Conservation (phyloP, 2,797 vertebrate genomes). For the Anguilla megastoma region DNA sequence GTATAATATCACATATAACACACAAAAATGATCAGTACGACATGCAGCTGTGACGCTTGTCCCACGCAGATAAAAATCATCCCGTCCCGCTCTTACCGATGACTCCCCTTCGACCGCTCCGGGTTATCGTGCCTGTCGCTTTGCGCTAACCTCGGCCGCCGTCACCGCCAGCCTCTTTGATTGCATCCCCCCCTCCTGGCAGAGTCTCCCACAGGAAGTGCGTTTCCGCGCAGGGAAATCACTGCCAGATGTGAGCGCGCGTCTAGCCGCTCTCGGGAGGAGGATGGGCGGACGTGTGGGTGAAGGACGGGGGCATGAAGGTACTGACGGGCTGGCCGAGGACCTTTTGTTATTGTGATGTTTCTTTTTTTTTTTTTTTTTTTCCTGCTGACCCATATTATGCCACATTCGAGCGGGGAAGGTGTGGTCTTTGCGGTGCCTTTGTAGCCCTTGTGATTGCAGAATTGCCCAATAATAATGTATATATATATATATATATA, state of each 20-base stretch:
- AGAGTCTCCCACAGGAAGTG: conserved; percentile 7
- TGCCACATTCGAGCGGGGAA: too few species aligned
- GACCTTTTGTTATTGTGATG: neutral
- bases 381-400: too few species aligned
- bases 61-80: neutral
- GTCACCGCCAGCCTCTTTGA: neutral
- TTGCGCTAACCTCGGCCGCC: neutral
- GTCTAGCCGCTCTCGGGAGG: neutral
- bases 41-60: neutral
- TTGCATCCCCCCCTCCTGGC: neutral
- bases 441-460: too few species aligned
- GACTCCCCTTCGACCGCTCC: neutral
- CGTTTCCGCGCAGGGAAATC: conserved; percentile 1
- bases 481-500: too few species aligned
- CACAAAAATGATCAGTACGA: neutral
- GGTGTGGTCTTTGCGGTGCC: too few species aligned
- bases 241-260: neutral
- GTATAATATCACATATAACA: neutral
- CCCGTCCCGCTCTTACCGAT: neutral
- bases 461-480: too few species aligned
- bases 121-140: neutral
- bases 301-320: neutral
- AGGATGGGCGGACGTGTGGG: neutral
- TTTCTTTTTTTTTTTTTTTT: too few species aligned
- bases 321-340: neutral